phyloP scores from a whole-genome alignment of 2,113 vertebrate genomes.

The Eubucco bourcierii region DNA sequence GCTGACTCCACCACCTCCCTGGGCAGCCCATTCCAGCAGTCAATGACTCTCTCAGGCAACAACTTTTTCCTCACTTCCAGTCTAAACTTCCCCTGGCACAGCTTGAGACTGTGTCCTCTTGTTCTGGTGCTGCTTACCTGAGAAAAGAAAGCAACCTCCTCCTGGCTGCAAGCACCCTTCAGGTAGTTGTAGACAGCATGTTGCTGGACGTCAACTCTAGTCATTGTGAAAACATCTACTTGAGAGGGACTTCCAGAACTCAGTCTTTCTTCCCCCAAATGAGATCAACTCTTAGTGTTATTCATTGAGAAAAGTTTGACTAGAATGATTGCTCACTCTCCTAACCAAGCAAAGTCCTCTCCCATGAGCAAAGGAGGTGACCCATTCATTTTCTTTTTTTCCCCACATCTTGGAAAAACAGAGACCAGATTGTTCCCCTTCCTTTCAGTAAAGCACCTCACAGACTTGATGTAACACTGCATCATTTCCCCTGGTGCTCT shows the following conservation, averaged over 20 bases:
- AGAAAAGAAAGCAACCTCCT: too few species aligned
- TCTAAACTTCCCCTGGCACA: too few species aligned
- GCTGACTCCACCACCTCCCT: too few species aligned
- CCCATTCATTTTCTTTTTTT: not conserved
- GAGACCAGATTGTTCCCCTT: not conserved
- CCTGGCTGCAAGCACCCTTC: too few species aligned
- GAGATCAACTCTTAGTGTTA: not conserved
- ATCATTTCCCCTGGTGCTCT: accelerated
- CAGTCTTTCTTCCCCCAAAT: not conserved
- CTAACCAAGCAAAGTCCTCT: not conserved
- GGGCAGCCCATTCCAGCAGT: too few species aligned
- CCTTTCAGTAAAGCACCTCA: not conserved
- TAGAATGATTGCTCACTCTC: not conserved
- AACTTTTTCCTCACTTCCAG: too few species aligned
- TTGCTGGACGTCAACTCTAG: not conserved
- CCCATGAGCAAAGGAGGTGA: not conserved
- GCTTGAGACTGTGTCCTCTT: too few species aligned
- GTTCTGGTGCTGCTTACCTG: too few species aligned
- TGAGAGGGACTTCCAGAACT: not conserved
- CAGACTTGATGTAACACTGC: not conserved
- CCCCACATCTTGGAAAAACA: accelerated
- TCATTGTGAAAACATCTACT: not conserved
- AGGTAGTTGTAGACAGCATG: too few species aligned
- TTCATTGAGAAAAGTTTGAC: not conserved
- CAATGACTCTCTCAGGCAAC: too few species aligned